A percentile compares a stretch with the other conserved stretches of the same genome.
Conservation (phyloP, 2,888 invertebrate species). For the Autographa pulchrina region DNA sequence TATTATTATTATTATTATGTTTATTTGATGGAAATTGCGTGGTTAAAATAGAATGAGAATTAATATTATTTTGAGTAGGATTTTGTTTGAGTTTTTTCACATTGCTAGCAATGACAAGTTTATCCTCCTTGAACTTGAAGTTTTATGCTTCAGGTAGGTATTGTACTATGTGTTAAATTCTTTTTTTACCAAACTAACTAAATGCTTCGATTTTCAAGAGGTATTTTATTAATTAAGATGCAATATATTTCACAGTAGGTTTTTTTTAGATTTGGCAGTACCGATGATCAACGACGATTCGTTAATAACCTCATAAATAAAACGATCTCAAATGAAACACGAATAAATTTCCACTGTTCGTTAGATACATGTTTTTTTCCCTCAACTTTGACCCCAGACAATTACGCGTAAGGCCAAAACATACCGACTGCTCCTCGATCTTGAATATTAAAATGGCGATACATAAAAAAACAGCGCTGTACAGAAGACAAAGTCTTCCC, state of each 20-base stretch:
- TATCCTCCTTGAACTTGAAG: no score
- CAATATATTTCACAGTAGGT: no score
- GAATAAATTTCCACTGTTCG: neutral
- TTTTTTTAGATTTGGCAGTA: no score
- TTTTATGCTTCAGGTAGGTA: no score
- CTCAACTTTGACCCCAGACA: slow-evolving; percentile 31
- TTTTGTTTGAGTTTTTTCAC: neutral
- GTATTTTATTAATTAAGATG: no score
- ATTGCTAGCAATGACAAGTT: no score
- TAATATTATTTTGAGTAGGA: neutral
- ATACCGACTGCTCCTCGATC: slow-evolving; percentile 34
- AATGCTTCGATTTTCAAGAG: no score
- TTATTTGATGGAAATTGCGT: slow-evolving; percentile 1
- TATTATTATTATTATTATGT: no score
- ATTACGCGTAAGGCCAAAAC: slow-evolving; percentile 46
- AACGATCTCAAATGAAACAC: no score
- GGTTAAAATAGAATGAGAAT: neutral
- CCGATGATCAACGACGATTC: neutral
- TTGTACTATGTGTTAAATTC: no score
- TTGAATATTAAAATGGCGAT: slow-evolving; percentile 57
- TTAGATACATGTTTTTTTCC: slow-evolving; percentile 26
- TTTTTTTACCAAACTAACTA: no score
- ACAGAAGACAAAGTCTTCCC: slow-evolving; percentile 67
- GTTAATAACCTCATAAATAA: neutral
- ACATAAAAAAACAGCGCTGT: slow-evolving; percentile 57